phyloP scores from a whole-genome alignment of 2,888 invertebrate genomes.

The Phaonia tiefii region DNA sequence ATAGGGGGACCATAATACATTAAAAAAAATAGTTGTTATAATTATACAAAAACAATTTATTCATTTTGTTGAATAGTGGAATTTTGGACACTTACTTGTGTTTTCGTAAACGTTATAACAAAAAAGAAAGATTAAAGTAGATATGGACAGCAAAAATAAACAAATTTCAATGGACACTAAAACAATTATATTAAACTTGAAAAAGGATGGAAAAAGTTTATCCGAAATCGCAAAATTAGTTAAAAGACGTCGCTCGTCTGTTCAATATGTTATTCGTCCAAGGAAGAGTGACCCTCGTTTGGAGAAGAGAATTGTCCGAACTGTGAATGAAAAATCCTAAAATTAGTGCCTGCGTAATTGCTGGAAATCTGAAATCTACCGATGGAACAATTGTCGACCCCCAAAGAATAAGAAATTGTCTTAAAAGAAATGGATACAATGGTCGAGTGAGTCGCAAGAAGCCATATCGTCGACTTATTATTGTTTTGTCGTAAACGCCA shows the following conservation, averaged over 20 bases:
- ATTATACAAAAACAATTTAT: no score
- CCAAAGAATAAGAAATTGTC: constrained; percentile 11
- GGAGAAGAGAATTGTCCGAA: no score
- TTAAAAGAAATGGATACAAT: constrained; percentile 39
- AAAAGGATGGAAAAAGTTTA: constrained; percentile 11
- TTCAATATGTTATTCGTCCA: constrained; percentile 32
- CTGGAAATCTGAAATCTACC: no score
- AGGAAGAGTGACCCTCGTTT: no score
- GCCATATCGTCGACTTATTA: no score
- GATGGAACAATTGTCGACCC: no score
- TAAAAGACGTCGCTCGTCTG: constrained; percentile 28
- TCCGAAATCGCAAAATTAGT: constrained; percentile 39
- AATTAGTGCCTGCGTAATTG: constrained; percentile 25
- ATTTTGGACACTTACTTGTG: neutral
- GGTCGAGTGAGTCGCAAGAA: constrained; percentile 39
- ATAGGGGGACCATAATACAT: no score
- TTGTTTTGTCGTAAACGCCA: no score
- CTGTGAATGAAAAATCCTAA: constrained; percentile 16
- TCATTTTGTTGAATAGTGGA: no score
- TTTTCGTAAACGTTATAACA: neutral
- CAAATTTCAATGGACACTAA: no score
- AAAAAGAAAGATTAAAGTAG: neutral
- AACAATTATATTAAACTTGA: no score
- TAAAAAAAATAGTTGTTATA: no score
- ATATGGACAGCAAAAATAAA: neutral